Percentiles rank a stretch among this genome's conserved stretches.
Conservation (phyloP, 2,888 invertebrate genomes). For the Entomobrya proxima region DNA sequence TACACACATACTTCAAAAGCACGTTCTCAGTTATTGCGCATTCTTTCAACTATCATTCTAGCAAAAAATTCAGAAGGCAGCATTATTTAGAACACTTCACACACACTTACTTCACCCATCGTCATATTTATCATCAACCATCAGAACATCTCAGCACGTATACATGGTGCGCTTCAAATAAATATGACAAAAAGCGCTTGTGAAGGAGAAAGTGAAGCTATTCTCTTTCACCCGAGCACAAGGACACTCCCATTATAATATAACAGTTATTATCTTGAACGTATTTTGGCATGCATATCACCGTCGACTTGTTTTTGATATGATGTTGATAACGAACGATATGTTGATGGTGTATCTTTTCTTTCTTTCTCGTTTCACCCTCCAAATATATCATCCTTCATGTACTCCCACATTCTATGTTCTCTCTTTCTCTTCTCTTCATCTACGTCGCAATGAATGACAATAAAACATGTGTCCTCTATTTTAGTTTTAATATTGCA, state of each 20-base stretch:
- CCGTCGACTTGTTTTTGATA: slow-evolving; percentile 38
- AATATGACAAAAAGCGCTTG: neutral
- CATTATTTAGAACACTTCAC: neutral
- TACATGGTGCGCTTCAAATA: neutral
- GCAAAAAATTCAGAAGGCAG: neutral
- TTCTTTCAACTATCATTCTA: neutral
- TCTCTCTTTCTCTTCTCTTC: neutral
- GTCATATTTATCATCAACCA: slow-evolving; percentile 8
- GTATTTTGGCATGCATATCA: neutral
- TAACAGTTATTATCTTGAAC: neutral
- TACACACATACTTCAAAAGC: neutral
- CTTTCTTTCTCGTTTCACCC: neutral
- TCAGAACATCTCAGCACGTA: neutral
- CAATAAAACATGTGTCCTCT: slow-evolving; percentile 44
- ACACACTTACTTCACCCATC: neutral
- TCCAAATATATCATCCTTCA: no score
- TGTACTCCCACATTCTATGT: neutral
- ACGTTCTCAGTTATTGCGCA: neutral
- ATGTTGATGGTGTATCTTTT: no score
- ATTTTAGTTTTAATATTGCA: slow-evolving; percentile 39
- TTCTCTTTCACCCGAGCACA: neutral
- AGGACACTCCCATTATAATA: neutral
- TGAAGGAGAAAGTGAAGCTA: neutral
- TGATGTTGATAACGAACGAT: slow-evolving; percentile 15
- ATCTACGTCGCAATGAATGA: slow-evolving; percentile 37